Base-by-base conservation (phyloP, 2,113 vertebrate species). In the Syngnathus typhle region DNA sequence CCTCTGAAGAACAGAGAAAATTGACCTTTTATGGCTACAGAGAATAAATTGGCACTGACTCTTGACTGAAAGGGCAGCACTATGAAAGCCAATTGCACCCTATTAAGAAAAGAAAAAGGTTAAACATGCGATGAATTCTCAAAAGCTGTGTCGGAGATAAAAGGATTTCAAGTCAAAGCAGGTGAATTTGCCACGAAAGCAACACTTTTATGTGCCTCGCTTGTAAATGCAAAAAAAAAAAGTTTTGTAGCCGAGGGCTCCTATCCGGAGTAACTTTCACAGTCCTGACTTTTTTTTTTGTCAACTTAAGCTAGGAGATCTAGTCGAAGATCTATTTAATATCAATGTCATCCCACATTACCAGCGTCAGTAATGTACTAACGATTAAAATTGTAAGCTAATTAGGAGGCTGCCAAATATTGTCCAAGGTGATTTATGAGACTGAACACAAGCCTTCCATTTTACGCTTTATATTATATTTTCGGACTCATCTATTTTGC, bases 11-110 rank as follows among this genome's bases (percentile, higher is more conserved):
- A 79, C 71, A 64, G 38, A 21, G 60, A 73, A 69, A 78, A 79
- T 71, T 88, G 82, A 84, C 79, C 77, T 86, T 86, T 86, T 71
- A 72, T 65, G 68, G 75, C 79, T 49, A 47, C 65, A 54, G 71
- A 75, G 76, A 79, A 76, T 70, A 79, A 74, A 82, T 70, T 86
- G 86, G 77, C 77, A 75, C 44, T 62, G 71, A 76, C 69, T 71
- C 69, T 78, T 54, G 71, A 82, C 69, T 73, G 77, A 88, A 86
- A 85, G 82, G 82, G 71, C 76, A 81, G 39, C n/a, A 67, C 67
- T 54, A 62, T 84, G 75, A 81, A 81, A 82, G 68, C 67, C 82
- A 81, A 76, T 79, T 79, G 73, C 67, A 71, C 63, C 59, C 66
- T 47, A 69, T 78, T 73, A 75, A 76, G 63, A 49, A 64, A 76